Percentiles rank a stretch among this genome's conserved stretches.
These are phyloP conservation scores for Liodrosophila aerea DNA, from an alignment of 2,888 invertebrate species.

Conservation along the genomic window DNA sequence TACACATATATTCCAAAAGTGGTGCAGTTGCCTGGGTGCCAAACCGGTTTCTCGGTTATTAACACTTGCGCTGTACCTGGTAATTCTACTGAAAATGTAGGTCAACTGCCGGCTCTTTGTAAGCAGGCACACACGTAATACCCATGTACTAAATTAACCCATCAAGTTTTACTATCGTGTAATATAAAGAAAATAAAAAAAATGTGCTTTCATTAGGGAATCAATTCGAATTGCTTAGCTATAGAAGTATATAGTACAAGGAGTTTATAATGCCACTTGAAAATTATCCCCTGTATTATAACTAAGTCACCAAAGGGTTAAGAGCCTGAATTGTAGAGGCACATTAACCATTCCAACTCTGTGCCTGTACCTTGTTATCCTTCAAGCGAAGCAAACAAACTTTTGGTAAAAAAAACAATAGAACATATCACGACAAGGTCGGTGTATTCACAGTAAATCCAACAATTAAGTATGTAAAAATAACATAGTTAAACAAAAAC, in stretches of 20 bases:
- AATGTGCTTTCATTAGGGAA: no score
- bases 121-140: conserved; percentile 28
- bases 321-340: conserved; percentile 7
- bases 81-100: conserved; percentile 68
- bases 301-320: conserved; percentile 31
- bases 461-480: conserved; percentile 61
- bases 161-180: conserved; percentile 7
- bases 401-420: conserved; percentile 12
- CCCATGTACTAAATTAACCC: conserved; percentile 37
- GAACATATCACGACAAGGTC: no score
- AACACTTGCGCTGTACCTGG: conserved; percentile 71
- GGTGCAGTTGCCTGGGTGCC: conserved; percentile 17
- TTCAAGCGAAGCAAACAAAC: conserved; percentile 47
- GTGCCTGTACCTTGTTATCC: conserved; percentile 56
- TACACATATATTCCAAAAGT: conserved; percentile 6
- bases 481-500: conserved; percentile 31
- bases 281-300: no score
- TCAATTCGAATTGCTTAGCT: no score
- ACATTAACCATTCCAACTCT: conserved; percentile 6
- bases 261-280: no score
- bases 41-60: conserved; percentile 70
- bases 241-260: no score
- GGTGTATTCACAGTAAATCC: conserved; percentile 41
- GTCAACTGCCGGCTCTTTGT: conserved; percentile 48
- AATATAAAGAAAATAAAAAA: no score